phyloP scores from a whole-genome alignment of 2,888 invertebrate genomes.

The Pasiphila rectangulata region DNA sequence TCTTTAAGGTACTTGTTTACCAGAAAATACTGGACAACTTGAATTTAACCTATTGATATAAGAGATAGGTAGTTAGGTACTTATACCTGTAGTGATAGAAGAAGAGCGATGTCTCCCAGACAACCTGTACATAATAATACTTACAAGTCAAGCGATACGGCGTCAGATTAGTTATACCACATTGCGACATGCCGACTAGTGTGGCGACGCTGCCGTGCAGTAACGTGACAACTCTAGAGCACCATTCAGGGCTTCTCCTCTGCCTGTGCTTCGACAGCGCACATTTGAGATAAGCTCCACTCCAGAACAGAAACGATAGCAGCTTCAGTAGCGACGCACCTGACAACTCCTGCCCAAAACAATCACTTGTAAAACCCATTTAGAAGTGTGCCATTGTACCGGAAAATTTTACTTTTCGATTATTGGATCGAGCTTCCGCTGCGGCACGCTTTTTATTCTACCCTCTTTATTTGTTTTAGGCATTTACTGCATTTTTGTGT shows the following conservation, averaged over 20 bases:
- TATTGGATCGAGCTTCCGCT: conserved; percentile 3
- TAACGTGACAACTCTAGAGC: conserved; percentile 58
- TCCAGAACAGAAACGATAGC: conserved; percentile 63
- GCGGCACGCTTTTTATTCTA: conserved; percentile 15
- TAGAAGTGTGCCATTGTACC: conserved; percentile 26
- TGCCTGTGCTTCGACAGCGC: conserved; percentile 34
- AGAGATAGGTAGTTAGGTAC: not conserved
- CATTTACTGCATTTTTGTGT: no score
- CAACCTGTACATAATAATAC: no score
- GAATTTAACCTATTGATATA: no score
- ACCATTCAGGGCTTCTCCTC: conserved; percentile 56
- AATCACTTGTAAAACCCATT: conserved; percentile 45
- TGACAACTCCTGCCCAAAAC: conserved; percentile 43
- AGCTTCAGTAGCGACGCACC: conserved; percentile 49
- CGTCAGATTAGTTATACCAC: conserved; percentile 44
- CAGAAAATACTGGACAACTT: no score
- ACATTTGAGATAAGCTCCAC: conserved; percentile 49
- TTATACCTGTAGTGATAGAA: no score
- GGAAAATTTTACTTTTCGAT: conserved; percentile 4
- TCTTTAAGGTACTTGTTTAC: no score
- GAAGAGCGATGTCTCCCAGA: no score
- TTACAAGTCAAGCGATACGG: conserved; percentile 53
- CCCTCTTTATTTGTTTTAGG: not conserved
- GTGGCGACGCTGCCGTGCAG: conserved; percentile 61
- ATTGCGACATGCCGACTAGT: conserved; percentile 54